A percentile compares a stretch with the other conserved stretches of the same genome.
Conservation (phyloP, 1,140 invertebrate genomes). For the Atta cephalotes region DNA sequence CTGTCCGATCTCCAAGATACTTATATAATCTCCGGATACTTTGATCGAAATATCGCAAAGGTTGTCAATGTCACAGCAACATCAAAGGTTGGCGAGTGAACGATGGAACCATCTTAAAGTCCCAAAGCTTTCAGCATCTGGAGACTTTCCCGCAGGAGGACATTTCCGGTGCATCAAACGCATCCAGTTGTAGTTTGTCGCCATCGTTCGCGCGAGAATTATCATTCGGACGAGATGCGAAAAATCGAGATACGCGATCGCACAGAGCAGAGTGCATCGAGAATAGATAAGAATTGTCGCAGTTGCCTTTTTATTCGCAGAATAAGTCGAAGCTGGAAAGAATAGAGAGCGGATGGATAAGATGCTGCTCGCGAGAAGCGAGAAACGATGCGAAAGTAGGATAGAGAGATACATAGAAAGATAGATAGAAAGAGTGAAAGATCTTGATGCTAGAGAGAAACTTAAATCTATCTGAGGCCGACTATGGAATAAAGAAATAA, state of each 20-base stretch:
- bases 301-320: constrained; percentile 31
- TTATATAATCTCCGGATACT: constrained; percentile 11
- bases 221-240: background rate
- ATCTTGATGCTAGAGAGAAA: background rate
- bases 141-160: constrained; percentile 60
- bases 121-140: constrained; percentile 52
- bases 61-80: background rate
- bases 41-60: constrained; percentile 17
- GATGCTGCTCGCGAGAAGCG: background rate
- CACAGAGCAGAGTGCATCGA: constrained; percentile 5
- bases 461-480: background rate
- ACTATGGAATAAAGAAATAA: background rate
- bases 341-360: constrained; percentile 17
- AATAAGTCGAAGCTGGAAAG: constrained; percentile 25
- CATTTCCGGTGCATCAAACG: constrained; percentile 47
- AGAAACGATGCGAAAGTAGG: background rate
- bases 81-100: constrained; percentile 59
- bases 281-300: constrained; percentile 38
- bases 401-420: background rate
- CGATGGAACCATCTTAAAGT: constrained; percentile 43
- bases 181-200: constrained; percentile 65
- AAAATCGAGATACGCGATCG: constrained; percentile 27
- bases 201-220: constrained; percentile 52
- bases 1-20: background rate
- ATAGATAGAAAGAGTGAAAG: background rate